phyloP scores from a whole-genome alignment of 2,113 vertebrate genomes.

The Rhinogobius similis region DNA sequence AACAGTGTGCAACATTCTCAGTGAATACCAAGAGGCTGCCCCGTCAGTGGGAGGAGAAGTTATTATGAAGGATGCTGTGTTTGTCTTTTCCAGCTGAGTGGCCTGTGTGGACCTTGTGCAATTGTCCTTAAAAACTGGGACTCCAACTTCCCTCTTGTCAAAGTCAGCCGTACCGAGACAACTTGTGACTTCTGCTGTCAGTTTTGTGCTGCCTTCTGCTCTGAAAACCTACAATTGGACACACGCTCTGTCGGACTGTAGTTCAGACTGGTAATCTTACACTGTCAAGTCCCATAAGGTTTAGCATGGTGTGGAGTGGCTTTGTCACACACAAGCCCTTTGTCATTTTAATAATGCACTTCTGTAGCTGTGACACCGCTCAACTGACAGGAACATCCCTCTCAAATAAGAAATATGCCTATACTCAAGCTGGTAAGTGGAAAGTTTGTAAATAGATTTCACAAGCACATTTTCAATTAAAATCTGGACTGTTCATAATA shows the following conservation, averaged over 20 bases:
- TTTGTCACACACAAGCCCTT: conserved; percentile 1
- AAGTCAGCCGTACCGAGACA: conserved; percentile 18
- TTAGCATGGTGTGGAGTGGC: conserved; percentile 7
- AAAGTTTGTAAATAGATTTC: too few species aligned
- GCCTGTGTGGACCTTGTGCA: conserved; percentile 1
- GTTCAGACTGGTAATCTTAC: conserved; percentile 28
- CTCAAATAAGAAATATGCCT: neutral
- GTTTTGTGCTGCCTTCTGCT: conserved; percentile 16
- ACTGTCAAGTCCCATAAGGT: conserved; percentile 32
- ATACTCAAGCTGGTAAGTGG: too few species aligned
- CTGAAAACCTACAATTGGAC: conserved; percentile 48
- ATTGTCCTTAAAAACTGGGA: neutral
- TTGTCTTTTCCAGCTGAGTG: neutral
- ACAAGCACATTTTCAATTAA: too few species aligned
- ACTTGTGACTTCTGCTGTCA: conserved; percentile 37
- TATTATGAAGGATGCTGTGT: neutral
- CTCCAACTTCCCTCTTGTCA: neutral
- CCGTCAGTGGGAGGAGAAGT: neutral
- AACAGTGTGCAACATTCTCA: neutral
- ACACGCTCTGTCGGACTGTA: conserved; percentile 16
- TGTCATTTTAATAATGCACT: conserved; percentile 21
- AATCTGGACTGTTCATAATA: too few species aligned
- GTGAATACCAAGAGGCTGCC: neutral
- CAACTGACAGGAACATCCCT: neutral
- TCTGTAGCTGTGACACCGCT: neutral